Evolutionary conservation across 2,888 invertebrate genomes (phyloP), one percentile per base, ranked within the genome.

Genomic region (Luperina nickerlii): DNA sequence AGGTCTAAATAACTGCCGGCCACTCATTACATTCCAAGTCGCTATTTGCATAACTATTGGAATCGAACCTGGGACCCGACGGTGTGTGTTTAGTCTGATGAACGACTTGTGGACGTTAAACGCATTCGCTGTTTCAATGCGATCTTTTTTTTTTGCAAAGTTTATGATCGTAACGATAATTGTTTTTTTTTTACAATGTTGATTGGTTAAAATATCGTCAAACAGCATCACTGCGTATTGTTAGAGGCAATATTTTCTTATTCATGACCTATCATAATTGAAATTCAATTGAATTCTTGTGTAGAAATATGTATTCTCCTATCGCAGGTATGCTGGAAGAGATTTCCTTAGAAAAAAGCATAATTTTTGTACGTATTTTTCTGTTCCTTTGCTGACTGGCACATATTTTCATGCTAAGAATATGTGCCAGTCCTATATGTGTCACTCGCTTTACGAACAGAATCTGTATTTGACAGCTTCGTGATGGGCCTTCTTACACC

Each of bases 41-140:
- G 95, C 93, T 95, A 97, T 97, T 97, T 96, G 96, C 96, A 97
- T 97, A 97, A 96, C 96, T 96, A 97, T 97, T 97, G 96, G 96
- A 97, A 95, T 95, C 95, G 96, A 95, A 95, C 91, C 90, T 90
- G 83, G 91, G 92, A 87, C 90, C 91, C 90, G 91, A 89, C 93
- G 93, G 93, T 96, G 96, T 96, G 96, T 96, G 96, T 96, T 96
- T 96, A 95, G 95, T 84, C 92, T 96, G 96, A 96, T 96, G 95
- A 92, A 96, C 94, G 94, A 92, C 89, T 92, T 91, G 94, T 92
- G 92, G 92, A 92, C 93, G 94, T 93, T 94, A 95, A 95, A 96
- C 94, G 94, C 95, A 93, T 94, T 93, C 92, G 90, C 92, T 90
- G 89, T 93, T 92, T 92, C 84, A 90, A 89, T 88, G 86, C 88